Evolutionary conservation across 2,888 invertebrate species (phyloP).

Genomic region (Ypsolopha sequella): DNA sequence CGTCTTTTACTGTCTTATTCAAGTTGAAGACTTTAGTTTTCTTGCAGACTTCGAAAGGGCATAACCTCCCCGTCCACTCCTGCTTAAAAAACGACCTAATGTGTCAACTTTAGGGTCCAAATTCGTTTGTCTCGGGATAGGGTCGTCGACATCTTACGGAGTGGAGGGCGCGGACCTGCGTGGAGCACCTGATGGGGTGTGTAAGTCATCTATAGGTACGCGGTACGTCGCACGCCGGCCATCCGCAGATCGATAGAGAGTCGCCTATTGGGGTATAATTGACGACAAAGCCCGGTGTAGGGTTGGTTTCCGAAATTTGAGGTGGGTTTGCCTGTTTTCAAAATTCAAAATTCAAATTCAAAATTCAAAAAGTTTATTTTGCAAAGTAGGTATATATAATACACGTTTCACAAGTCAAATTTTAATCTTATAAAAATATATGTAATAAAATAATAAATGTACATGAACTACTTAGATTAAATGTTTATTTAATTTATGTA

Average conservation of each 20-base stretch:
- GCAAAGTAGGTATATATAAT: too few species aligned
- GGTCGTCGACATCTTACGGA: slow-evolving; percentile 24
- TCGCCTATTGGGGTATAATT: slow-evolving; percentile 2
- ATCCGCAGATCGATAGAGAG: slow-evolving; percentile 1
- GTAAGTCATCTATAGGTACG: slow-evolving; percentile 7
- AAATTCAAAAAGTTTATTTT: background rate
- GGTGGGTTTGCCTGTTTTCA: background rate
- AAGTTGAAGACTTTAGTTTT: slow-evolving; percentile 34
- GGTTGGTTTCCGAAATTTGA: background rate
- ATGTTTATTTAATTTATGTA: too few species aligned
- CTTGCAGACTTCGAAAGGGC: slow-evolving; percentile 51
- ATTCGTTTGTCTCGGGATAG: slow-evolving; percentile 20
- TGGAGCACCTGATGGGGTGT: slow-evolving; percentile 4
- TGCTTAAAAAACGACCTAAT: slow-evolving; percentile 40
- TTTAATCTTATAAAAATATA: too few species aligned
- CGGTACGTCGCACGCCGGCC: background rate
- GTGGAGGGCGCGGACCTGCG: slow-evolving; percentile 4
- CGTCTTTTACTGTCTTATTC: slow-evolving; percentile 55
- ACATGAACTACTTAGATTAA: too few species aligned
- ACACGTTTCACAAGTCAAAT: too few species aligned
- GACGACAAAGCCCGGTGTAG: background rate
- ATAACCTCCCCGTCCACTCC: slow-evolving; percentile 38
- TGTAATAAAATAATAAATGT: too few species aligned
- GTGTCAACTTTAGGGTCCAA: slow-evolving; percentile 16
- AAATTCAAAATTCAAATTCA: background rate